Evolutionary conservation across 2,888 invertebrate genomes (phyloP).

Genomic region (Phortica okadai): DNA sequence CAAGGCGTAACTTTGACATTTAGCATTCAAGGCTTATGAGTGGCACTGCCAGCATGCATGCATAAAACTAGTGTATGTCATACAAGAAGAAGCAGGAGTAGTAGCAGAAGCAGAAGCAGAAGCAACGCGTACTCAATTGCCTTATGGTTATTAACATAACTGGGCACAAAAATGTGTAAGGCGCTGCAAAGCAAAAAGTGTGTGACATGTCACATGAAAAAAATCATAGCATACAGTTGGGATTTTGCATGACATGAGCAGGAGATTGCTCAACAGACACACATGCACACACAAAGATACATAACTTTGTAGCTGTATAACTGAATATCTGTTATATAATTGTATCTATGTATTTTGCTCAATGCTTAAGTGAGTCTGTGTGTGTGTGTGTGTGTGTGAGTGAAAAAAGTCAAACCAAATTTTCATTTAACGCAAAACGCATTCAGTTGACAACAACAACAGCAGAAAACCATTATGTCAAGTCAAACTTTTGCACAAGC

Average conservation of each 20-base stretch:
- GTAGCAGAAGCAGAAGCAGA: background rate
- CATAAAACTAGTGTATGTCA: background rate
- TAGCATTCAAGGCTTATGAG: conserved; percentile 71
- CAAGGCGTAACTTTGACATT: conserved; percentile 71
- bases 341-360: background rate
- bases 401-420: background rate
- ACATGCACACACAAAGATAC: background rate
- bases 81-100: background rate
- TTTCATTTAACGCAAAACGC: background rate
- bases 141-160: conserved; percentile 72
- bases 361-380: background rate
- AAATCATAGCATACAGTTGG: conserved; percentile 52
- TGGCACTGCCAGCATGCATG: conserved; percentile 51
- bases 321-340: background rate
- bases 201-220: conserved; percentile 18
- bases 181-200: conserved; percentile 23
- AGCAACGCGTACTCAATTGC: conserved; percentile 56
- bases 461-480: background rate
- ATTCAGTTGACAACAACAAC: background rate
- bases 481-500: background rate
- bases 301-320: background rate
- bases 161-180: conserved; percentile 53
- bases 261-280: background rate
- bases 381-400: background rate
- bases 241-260: conserved; percentile 46